These are phyloP conservation scores for Luperina testacea DNA, from an alignment of 2,888 invertebrate species.

Conservation along the genomic window DNA sequence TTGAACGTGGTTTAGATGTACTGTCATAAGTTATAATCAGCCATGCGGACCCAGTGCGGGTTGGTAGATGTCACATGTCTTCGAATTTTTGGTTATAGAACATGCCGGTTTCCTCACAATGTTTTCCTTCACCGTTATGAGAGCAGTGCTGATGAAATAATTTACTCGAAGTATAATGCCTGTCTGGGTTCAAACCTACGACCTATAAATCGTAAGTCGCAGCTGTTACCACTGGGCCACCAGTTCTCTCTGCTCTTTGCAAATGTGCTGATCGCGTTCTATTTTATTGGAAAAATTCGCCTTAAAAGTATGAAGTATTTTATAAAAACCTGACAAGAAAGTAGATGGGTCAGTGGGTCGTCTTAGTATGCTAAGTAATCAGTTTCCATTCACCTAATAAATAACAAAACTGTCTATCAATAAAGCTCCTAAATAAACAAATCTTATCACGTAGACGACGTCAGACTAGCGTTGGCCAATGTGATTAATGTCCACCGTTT, in stretches of 20 bases:
- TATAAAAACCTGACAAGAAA: too few species aligned
- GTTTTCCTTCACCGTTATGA: neutral
- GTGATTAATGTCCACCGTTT: conserved; percentile 9
- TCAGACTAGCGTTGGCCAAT: neutral
- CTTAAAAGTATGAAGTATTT: neutral
- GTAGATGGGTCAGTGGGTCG: neutral
- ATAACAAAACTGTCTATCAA: neutral
- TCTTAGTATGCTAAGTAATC: neutral
- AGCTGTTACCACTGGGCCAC: neutral
- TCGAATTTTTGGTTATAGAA: too few species aligned
- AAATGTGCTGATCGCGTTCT: too few species aligned
- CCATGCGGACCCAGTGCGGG: too few species aligned
- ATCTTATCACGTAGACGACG: neutral
- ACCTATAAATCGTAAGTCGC: neutral
- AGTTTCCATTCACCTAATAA: neutral
- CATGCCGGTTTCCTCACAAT: too few species aligned
- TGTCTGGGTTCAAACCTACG: neutral
- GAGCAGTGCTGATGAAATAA: neutral
- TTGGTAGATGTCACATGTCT: too few species aligned
- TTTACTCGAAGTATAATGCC: neutral
- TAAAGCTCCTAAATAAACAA: conserved; percentile 16
- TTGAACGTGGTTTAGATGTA: too few species aligned
- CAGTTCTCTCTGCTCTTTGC: neutral
- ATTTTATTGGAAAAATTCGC: neutral
- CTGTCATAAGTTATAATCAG: too few species aligned